These are phyloP conservation scores for Phthorimaea operculella DNA, from an alignment of 1,140 invertebrate species.

Conservation along the genomic window DNA sequence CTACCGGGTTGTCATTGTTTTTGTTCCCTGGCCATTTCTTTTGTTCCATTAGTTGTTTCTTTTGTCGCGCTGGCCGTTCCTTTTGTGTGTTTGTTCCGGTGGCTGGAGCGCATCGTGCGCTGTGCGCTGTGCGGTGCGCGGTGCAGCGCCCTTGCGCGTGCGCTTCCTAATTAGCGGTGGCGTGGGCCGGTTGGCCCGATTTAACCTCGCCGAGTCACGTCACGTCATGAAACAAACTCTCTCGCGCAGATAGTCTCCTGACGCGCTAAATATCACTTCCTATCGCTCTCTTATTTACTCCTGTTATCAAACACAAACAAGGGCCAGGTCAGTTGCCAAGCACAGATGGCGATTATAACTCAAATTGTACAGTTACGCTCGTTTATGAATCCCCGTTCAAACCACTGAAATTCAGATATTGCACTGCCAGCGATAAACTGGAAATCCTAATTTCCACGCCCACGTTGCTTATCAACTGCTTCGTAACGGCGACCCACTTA, in stretches of 20 bases:
- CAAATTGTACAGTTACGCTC: no score
- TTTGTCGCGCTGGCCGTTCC: slow-evolving; percentile 26
- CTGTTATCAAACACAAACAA: background rate
- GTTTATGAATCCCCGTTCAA: no score
- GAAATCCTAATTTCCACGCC: no score
- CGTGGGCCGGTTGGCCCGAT: slow-evolving; percentile 45
- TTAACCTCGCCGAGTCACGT: slow-evolving; percentile 40
- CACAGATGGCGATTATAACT: no score
- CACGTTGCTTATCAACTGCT: no score
- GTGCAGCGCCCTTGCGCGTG: slow-evolving; percentile 50
- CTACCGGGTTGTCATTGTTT: slow-evolving; percentile 27
- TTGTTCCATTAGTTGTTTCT: slow-evolving; percentile 27
- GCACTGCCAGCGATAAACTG: no score
- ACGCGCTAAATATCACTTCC: background rate
- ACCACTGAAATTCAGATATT: no score
- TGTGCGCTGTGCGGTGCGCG: slow-evolving; percentile 5
- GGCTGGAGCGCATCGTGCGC: slow-evolving; percentile 19
- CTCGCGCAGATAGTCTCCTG: slow-evolving; percentile 12
- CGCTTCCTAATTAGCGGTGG: slow-evolving; percentile 55
- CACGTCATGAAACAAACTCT: slow-evolving; percentile 29
- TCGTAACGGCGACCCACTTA: slow-evolving; percentile 2
- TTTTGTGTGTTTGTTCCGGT: slow-evolving; percentile 35
- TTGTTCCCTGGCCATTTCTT: slow-evolving; percentile 30
- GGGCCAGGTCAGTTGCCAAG: no score
- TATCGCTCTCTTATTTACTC: background rate